Conservation (phyloP, 2,888 invertebrate species). For the Dexiosoma caninum region DNA sequence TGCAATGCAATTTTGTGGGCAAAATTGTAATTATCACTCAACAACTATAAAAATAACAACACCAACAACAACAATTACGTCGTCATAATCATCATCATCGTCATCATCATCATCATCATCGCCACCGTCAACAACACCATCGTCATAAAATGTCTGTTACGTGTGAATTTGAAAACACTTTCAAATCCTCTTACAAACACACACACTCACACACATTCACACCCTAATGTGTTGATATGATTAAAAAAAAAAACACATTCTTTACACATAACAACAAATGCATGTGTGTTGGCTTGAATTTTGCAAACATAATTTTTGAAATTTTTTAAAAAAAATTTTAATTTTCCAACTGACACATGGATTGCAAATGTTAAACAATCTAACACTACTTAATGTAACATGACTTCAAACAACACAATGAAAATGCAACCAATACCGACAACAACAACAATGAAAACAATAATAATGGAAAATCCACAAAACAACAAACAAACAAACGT, state of each 20-base stretch:
- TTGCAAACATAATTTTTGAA: conserved; percentile 37
- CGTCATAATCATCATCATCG: not conserved
- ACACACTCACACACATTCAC: not conserved
- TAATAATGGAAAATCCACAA: not conserved
- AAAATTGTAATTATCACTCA: conserved; percentile 36
- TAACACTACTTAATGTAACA: conserved; percentile 37
- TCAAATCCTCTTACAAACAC: not conserved
- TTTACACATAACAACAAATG: conserved; percentile 7
- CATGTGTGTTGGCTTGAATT: not conserved
- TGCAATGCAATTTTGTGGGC: not conserved
- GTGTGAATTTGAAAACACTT: not conserved
- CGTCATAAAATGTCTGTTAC: not conserved
- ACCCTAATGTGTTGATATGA: not conserved
- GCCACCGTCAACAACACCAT: not conserved
- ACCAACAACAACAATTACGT: not conserved
- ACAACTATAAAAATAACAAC: conserved; percentile 16
- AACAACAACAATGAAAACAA: conserved; percentile 8
- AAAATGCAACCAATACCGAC: conserved; percentile 15
- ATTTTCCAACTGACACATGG: conserved; percentile 47
- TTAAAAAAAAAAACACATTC: not conserved
- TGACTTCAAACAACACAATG: conserved; percentile 51
- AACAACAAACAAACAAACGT: conserved; percentile 23
- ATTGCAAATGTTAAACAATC: conserved; percentile 63
- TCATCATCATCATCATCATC: conserved; percentile 15
- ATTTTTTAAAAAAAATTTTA: conserved; percentile 6